Conservation (phyloP, 2,797 vertebrate genomes). For the Okamejei kenojei region DNA sequence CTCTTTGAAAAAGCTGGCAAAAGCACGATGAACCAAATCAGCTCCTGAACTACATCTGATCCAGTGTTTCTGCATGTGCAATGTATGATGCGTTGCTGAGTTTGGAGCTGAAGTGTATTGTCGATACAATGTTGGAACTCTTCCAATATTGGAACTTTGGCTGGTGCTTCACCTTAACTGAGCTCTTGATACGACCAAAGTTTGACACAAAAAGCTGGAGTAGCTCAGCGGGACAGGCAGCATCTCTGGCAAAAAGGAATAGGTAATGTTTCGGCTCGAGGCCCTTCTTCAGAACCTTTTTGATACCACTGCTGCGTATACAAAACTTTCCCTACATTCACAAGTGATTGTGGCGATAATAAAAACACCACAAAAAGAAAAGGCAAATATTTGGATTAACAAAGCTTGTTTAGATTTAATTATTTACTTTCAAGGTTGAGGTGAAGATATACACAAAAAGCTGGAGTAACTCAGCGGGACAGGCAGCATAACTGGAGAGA, state of each 20-base stretch:
- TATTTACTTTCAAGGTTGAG: too few relatives aligned
- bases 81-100: neutral
- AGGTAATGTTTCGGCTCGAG: too few relatives aligned
- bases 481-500: too few relatives aligned
- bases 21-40: neutral
- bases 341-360: neutral
- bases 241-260: too few relatives aligned
- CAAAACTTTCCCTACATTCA: neutral
- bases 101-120: neutral
- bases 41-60: neutral
- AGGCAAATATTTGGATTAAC: neutral
- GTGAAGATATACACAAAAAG: too few relatives aligned
- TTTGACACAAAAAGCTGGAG: too few relatives aligned
- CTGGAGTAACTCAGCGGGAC: too few relatives aligned
- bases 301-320: neutral
- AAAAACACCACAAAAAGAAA: neutral
- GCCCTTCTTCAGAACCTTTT: too few relatives aligned
- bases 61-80: too few relatives aligned
- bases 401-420: neutral
- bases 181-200: neutral
- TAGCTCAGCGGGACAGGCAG: too few relatives aligned
- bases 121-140: neutral
- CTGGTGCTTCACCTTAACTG: neutral
- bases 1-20: neutral
- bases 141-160: neutral